Conservation (phyloP, 2,888 invertebrate species). For the Theretra japonica region DNA sequence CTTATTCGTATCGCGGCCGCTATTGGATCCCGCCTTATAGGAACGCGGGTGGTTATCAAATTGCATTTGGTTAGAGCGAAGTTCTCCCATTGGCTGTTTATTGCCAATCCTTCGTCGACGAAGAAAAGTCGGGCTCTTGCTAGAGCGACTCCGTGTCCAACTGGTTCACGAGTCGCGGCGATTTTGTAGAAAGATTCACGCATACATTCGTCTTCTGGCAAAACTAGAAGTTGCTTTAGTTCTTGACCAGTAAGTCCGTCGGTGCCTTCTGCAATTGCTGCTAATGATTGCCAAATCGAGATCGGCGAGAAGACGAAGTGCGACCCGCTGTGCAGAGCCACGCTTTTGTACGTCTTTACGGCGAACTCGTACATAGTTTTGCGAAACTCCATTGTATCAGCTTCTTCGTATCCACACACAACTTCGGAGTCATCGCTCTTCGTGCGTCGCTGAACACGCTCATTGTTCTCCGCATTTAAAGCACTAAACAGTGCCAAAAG, state of each 20-base stretch:
- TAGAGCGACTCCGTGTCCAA: slow-evolving; percentile 37
- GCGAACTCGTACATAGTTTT: slow-evolving; percentile 33
- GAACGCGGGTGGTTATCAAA: slow-evolving; percentile 36
- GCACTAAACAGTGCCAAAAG: background rate
- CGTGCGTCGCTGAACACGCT: background rate
- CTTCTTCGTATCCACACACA: slow-evolving; percentile 3
- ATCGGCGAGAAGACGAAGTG: slow-evolving; percentile 37
- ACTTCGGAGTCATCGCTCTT: slow-evolving; percentile 1
- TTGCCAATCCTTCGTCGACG: slow-evolving; percentile 39
- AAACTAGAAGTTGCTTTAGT: slow-evolving; percentile 40
- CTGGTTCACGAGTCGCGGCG: slow-evolving; percentile 31
- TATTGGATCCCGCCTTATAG: slow-evolving; percentile 37
- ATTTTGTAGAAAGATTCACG: slow-evolving; percentile 43
- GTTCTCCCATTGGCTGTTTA: slow-evolving; percentile 44
- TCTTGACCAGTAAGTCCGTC: slow-evolving; percentile 37
- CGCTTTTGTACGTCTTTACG: slow-evolving; percentile 28
- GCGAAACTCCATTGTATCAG: background rate
- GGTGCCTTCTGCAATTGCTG: slow-evolving; percentile 42
- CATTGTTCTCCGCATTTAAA: background rate
- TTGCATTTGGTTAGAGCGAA: slow-evolving; percentile 36
- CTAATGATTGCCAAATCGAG: slow-evolving; percentile 39
- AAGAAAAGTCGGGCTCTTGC: slow-evolving; percentile 40
- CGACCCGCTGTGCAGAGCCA: slow-evolving; percentile 29
- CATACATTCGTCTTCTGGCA: slow-evolving; percentile 43
- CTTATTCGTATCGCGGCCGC: slow-evolving; percentile 34